A percentile compares a stretch with the other conserved stretches of the same genome.
phyloP scores from a whole-genome alignment of 2,113 vertebrate species.

The Gadus chalcogrammus region DNA sequence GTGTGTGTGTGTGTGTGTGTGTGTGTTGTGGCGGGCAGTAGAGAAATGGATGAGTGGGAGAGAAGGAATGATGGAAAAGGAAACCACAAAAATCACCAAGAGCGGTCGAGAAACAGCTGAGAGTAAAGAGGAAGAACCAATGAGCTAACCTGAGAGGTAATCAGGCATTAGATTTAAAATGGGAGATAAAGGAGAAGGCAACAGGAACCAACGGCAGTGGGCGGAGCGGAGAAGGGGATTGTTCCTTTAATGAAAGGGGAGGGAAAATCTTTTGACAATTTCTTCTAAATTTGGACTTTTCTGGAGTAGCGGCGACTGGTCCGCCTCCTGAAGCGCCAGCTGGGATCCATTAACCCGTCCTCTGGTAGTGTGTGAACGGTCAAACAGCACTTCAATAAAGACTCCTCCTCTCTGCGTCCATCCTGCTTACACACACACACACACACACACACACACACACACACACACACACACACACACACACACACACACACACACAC shows the following conservation, averaged over 20 bases:
- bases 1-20: background rate
- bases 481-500: too few species aligned
- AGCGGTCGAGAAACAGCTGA: too few species aligned
- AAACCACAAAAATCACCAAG: too few species aligned
- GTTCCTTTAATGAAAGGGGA: slow-evolving; percentile 81
- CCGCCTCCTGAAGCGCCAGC: slow-evolving; percentile 76
- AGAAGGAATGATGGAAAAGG: too few species aligned
- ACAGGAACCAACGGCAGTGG: background rate
- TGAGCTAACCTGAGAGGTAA: background rate
- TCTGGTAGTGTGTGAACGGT: slow-evolving; percentile 77
- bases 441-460: too few species aligned
- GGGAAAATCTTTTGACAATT: slow-evolving; percentile 82
- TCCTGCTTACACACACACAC: background rate
- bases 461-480: too few species aligned
- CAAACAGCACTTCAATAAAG: slow-evolving; percentile 62
- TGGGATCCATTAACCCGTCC: slow-evolving; percentile 84
- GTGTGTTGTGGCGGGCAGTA: background rate
- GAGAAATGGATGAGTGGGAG: slow-evolving; percentile 8
- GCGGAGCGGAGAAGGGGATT: slow-evolving; percentile 26
- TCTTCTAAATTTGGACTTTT: slow-evolving; percentile 99
- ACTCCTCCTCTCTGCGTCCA: slow-evolving; percentile 19
- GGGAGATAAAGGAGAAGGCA: background rate
- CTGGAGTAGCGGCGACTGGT: slow-evolving; percentile 83
- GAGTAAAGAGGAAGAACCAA: background rate
- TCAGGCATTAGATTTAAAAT: too few species aligned